A percentile compares a stretch with the other conserved stretches of the same genome.
Evolutionary conservation across 2,888 invertebrate genomes (phyloP).

Genomic region (Dione juno): DNA sequence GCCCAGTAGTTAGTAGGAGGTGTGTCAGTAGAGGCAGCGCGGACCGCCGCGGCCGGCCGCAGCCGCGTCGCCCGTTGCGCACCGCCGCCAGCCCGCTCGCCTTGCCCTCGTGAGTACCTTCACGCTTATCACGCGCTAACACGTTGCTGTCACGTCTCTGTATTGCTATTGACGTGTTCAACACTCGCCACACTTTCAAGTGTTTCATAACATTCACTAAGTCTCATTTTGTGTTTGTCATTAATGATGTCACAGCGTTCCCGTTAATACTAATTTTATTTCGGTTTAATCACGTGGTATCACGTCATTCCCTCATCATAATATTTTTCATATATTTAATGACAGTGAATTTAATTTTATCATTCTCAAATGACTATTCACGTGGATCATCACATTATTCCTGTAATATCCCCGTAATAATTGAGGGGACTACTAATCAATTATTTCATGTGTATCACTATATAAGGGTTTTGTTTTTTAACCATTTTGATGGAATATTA

Average conservation of each 20-base stretch:
- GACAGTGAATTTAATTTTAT: background rate
- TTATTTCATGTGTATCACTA: too few relatives aligned
- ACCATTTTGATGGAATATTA: too few relatives aligned
- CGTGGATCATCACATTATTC: too few relatives aligned
- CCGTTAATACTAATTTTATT: too few relatives aligned
- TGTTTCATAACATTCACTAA: too few relatives aligned
- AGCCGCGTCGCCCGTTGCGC: constrained; percentile 63
- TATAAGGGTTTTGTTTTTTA: too few relatives aligned
- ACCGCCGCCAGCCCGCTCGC: constrained; percentile 60
- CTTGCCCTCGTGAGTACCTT: constrained; percentile 42
- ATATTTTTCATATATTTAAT: background rate
- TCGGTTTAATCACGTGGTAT: background rate
- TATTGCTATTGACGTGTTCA: background rate
- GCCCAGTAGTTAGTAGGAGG: constrained; percentile 39
- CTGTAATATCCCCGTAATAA: too few relatives aligned
- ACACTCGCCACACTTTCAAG: too few relatives aligned
- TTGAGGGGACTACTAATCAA: too few relatives aligned
- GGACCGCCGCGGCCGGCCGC: constrained; percentile 52
- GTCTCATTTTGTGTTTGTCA: background rate
- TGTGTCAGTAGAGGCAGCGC: constrained; percentile 36
- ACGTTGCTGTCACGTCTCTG: background rate
- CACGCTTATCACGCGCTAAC: constrained; percentile 15
- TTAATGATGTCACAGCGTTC: background rate
- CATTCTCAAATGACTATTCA: too few relatives aligned
- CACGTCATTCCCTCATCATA: background rate